Evolutionary conservation across 2,797 vertebrate species (phyloP).

Genomic region (Limnodromus scolopaceus): DNA sequence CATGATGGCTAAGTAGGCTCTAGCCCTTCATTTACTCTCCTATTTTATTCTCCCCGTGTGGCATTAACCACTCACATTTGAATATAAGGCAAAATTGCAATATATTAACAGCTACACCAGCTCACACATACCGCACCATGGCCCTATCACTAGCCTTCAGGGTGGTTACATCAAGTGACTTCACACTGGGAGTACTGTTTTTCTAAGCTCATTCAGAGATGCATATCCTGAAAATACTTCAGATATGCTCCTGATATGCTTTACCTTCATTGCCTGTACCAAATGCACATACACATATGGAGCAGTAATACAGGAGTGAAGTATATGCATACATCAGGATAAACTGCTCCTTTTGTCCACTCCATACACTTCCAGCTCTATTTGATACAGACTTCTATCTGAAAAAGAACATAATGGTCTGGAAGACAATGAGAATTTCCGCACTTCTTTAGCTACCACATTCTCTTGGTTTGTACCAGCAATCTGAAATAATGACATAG

Average conservation of each 20-base stretch:
- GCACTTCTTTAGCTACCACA: neutral
- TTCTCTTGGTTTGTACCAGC: neutral
- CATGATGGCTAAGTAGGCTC: neutral
- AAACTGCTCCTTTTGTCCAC: neutral
- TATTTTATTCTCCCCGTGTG: neutral
- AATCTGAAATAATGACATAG: neutral
- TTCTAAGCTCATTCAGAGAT: neutral
- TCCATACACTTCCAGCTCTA: neutral
- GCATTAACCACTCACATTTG: neutral
- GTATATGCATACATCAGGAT: neutral
- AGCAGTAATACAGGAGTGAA: neutral
- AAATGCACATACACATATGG: neutral
- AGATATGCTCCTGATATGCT: neutral
- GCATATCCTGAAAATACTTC: neutral
- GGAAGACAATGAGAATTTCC: neutral
- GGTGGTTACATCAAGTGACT: neutral
- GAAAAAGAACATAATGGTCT: neutral
- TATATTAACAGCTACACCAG: neutral
- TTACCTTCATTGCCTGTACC: neutral
- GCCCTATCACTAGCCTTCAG: fast-evolving
- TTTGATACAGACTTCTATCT: neutral
- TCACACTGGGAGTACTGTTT: neutral
- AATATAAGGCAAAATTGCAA: neutral
- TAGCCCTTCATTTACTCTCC: neutral
- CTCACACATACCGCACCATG: fast-evolving